Conservation (phyloP, 2,113 vertebrate species). For the Crypturellus undulatus region DNA sequence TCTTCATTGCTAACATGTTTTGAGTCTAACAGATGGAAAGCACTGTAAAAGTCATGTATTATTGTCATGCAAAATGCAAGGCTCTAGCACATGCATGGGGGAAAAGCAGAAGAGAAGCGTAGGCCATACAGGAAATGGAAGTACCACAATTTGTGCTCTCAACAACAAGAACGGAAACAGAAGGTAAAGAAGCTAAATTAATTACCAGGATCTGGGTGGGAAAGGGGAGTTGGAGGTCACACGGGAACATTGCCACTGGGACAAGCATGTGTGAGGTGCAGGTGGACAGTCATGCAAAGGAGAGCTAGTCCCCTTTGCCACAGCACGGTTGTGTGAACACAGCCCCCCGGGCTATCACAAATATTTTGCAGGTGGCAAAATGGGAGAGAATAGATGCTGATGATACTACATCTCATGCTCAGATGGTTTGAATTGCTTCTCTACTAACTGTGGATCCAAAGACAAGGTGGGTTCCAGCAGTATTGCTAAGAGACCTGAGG, state of each 20-base stretch:
- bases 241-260: background rate
- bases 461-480: constrained; percentile 7
- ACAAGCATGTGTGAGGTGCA: background rate
- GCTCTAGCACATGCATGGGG: background rate
- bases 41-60: background rate
- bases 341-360: background rate
- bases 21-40: background rate
- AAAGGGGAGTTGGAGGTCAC: background rate
- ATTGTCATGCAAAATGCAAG: background rate
- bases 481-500: background rate
- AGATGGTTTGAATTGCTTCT: constrained; percentile 29
- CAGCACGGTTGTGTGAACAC: background rate
- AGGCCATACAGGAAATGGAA: background rate
- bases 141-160: background rate
- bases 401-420: background rate
- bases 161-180: background rate
- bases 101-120: background rate
- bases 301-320: background rate
- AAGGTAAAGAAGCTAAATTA: background rate
- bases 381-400: constrained; percentile 14
- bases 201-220: background rate
- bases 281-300: background rate
- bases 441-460: constrained; percentile 25
- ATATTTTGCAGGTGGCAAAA: constrained; percentile 13
- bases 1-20: background rate